Base-by-base conservation (phyloP, 1,140 invertebrate genomes). In the Caenorhabditis elegans region DNA sequence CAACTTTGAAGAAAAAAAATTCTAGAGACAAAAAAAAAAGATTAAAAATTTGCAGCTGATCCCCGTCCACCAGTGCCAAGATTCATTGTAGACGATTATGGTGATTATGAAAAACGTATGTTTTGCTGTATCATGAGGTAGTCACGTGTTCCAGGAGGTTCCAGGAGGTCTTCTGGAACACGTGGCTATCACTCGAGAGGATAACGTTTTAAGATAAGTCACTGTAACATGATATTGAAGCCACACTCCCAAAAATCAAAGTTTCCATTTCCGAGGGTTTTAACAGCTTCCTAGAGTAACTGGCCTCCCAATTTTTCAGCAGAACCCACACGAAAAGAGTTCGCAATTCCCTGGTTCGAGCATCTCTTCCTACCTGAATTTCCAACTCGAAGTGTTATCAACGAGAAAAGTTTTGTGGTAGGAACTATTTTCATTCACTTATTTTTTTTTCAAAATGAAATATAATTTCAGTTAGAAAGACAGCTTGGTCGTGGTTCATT, bases 351-450 rank as follows among this genome's bases (percentile, higher is more conserved):
- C 0, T 81, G 80, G 80, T 49, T 81, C 8, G 80, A 81, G 43
- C 53, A 60, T 53, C 51, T 81, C 11, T 81, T 81, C 19, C 36
- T 81, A 3, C 80, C 80, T 2, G 80, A 81, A 76, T 81, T 81
- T 19, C 80, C 80, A 76, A 81, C 55, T 22, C 48, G 51, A 53
- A 70, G 53, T 19, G 22, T 81, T 0, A 39, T 81, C 8, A 65
- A 65, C 19, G 80, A 81, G 39, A 60, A 81, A 28, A 60, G 60
- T 65, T 81, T 81, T 76, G 19, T 81, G 31, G 17, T 81, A 46
- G 15, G 39, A n/a, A n/a, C n/a, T n/a, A n/a, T n/a, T 36, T 19
- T 6, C 0, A 19, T 53, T 11, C 1, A 43, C 5, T 60, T 34
- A 36, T 22, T 24, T 6, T 17, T 15, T 2, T 31, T 11, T 34